Conservation (phyloP, 1,140 invertebrate species). For the Panulirus ornatus region DNA sequence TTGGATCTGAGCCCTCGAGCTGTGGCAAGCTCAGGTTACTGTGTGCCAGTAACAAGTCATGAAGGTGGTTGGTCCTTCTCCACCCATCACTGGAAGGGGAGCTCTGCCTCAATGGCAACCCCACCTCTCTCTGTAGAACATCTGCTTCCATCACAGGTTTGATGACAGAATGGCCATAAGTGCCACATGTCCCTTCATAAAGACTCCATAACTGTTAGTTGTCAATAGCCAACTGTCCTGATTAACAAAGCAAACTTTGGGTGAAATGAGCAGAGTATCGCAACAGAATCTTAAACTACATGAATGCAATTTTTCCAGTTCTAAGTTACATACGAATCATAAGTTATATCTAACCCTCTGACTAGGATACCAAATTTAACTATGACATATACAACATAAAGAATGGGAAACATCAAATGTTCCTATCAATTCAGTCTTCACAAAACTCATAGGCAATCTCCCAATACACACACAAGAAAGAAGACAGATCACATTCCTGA, state of each 20-base stretch:
- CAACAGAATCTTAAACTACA: neutral
- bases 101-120: neutral
- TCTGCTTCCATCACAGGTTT: neutral
- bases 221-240: neutral
- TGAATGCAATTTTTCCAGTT: neutral
- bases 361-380: too few relatives aligned
- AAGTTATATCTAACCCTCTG: too few relatives aligned
- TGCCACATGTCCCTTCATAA: neutral
- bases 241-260: neutral
- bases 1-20: conserved; percentile 14
- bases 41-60: conserved; percentile 22
- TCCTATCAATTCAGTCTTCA: too few relatives aligned
- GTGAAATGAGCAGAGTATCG: neutral
- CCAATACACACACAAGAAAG: too few relatives aligned
- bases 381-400: too few relatives aligned
- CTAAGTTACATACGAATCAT: too few relatives aligned
- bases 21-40: conserved; percentile 29
- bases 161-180: neutral
- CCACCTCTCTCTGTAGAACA: neutral
- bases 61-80: neutral
- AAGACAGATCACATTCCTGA: too few relatives aligned
- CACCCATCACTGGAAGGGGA: neutral
- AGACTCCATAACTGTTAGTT: neutral
- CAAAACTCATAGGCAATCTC: too few relatives aligned
- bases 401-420: too few relatives aligned